These are phyloP conservation scores for Lasioglossum leucozonium DNA, from an alignment of 2,888 invertebrate genomes.

Conservation along the genomic window DNA sequence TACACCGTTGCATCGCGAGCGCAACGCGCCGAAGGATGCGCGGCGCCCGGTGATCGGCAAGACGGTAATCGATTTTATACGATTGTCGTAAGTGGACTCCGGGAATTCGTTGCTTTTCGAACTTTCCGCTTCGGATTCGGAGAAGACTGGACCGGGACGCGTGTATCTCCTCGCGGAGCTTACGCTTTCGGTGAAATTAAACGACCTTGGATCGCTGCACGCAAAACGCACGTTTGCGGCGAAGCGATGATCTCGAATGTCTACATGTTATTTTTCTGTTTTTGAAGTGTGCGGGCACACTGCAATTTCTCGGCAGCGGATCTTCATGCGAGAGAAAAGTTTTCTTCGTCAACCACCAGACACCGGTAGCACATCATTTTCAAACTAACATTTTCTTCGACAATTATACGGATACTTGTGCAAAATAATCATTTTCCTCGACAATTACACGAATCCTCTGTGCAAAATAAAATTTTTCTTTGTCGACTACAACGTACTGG, in stretches of 20 bases:
- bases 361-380: too few relatives aligned
- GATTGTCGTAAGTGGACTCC: conserved; percentile 1
- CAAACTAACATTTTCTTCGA: too few relatives aligned
- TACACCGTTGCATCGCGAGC: not conserved
- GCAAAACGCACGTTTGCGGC: not conserved
- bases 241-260: not conserved
- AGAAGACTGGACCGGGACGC: not conserved
- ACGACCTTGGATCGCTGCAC: not conserved
- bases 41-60: not conserved
- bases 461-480: too few relatives aligned
- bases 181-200: not conserved
- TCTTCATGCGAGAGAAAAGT: not conserved
- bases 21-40: not conserved
- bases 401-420: too few relatives aligned
- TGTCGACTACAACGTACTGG: too few relatives aligned
- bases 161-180: not conserved
- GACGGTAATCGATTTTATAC: not conserved
- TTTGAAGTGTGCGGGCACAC: not conserved
- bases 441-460: too few relatives aligned
- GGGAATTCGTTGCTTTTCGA: not conserved
- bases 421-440: too few relatives aligned
- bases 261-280: not conserved
- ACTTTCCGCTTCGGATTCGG: not conserved
- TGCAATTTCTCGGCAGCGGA: not conserved
- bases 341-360: rapidly evolving